phyloP scores from a whole-genome alignment of 2,888 invertebrate species.

The Nephrotoma guestfalica region DNA sequence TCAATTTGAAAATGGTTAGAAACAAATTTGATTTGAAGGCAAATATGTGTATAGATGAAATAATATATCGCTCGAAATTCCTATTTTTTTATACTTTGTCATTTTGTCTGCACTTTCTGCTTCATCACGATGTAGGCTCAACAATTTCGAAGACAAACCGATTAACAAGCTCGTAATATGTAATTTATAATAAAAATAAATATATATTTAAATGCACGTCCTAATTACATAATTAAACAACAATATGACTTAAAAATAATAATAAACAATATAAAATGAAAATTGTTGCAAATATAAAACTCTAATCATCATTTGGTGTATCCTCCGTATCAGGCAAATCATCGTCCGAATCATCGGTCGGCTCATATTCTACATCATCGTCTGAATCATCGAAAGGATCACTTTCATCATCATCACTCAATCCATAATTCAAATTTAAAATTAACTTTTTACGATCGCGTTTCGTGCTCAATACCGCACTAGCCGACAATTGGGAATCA shows the following conservation, averaged over 20 bases:
- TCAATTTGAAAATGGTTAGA: too few species aligned
- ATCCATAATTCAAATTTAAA: background rate
- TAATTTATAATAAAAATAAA: background rate
- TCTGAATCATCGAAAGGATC: background rate
- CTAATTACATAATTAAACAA: background rate
- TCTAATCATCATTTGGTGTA: background rate
- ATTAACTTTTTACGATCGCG: background rate
- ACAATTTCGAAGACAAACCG: too few species aligned
- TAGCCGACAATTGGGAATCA: background rate
- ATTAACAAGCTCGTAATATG: too few species aligned
- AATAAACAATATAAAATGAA: background rate
- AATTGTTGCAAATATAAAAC: background rate
- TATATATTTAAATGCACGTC: background rate
- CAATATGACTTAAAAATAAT: background rate
- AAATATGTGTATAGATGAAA: too few species aligned
- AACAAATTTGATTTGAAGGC: too few species aligned
- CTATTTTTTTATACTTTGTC: too few species aligned
- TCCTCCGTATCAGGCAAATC: background rate
- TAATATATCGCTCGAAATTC: too few species aligned
- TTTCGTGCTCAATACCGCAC: background rate
- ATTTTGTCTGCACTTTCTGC: too few species aligned
- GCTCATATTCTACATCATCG: background rate
- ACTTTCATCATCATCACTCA: background rate
- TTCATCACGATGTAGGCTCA: too few species aligned
- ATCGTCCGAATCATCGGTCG: background rate